A percentile compares a stretch with the other conserved stretches of the same genome.
Conservation (phyloP, 2,113 vertebrate genomes). For the Lamprologus tigripictilis region DNA sequence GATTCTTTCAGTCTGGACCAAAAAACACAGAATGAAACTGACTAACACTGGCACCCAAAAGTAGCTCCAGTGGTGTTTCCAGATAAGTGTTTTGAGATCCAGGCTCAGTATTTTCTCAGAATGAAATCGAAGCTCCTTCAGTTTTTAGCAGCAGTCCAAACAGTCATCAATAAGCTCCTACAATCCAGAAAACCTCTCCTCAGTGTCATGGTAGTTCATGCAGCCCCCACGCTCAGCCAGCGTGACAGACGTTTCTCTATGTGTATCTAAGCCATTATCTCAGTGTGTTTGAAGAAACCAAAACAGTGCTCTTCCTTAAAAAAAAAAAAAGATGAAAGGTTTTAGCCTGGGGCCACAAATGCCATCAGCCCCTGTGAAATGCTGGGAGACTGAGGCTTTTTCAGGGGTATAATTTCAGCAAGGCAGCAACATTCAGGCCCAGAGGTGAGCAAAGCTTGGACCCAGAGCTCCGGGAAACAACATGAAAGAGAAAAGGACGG, state of each 20-base stretch:
- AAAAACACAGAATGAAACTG: background rate
- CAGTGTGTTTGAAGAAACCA: slow-evolving; percentile 50
- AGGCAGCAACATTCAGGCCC: slow-evolving; percentile 1
- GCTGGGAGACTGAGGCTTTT: slow-evolving; percentile 7
- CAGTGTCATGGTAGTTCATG: background rate
- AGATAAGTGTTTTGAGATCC: background rate
- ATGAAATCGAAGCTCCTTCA: background rate
- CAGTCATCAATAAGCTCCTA: background rate
- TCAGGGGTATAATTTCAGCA: slow-evolving; percentile 58
- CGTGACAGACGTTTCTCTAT: background rate
- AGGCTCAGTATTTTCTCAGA: background rate
- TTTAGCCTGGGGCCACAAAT: slow-evolving; percentile 62
- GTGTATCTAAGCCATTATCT: slow-evolving; percentile 46
- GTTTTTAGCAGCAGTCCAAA: background rate
- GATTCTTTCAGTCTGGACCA: background rate
- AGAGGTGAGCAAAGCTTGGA: background rate
- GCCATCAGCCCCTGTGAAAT: slow-evolving; percentile 54
- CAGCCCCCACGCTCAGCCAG: background rate
- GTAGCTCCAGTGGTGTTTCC: background rate
- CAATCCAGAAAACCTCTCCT: background rate
- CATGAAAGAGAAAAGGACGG: slow-evolving; percentile 16
- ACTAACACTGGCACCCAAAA: background rate
- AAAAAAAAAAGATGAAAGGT: slow-evolving; percentile 65
- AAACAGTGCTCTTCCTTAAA: slow-evolving; percentile 48
- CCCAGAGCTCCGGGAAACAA: background rate